phyloP scores from a whole-genome alignment of 2,113 vertebrate species.

The Connochaetes taurinus region DNA sequence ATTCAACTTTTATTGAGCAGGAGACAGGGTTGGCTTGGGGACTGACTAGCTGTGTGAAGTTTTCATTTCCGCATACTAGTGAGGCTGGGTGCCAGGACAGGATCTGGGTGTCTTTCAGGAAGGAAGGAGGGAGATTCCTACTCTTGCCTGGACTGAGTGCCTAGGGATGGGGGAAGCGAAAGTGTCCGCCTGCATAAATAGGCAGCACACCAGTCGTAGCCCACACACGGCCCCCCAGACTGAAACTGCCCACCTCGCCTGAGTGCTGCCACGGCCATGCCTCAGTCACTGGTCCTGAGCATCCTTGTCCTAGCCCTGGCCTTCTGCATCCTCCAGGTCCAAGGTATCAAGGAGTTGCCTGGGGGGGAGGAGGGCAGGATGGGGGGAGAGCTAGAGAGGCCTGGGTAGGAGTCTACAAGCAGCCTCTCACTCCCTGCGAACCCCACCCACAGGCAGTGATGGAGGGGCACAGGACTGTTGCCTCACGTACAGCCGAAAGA shows the following conservation, averaged over 20 bases:
- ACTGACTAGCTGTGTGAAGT: neutral
- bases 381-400: neutral
- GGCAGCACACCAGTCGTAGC: conserved; percentile 24
- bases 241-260: neutral
- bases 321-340: conserved; percentile 39
- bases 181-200: conserved; percentile 59
- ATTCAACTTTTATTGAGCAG: neutral
- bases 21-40: neutral
- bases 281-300: conserved; percentile 33
- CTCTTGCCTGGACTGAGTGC: neutral
- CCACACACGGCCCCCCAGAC: conserved; percentile 46
- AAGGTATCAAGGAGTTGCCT: conserved; percentile 53
- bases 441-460: conserved; percentile 65
- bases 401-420: neutral
- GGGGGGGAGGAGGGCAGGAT: neutral
- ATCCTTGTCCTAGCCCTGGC: conserved; percentile 50
- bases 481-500: conserved; percentile 54
- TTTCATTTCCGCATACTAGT: neutral
- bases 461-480: conserved; percentile 74
- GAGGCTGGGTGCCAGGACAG: neutral
- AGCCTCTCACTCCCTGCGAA: neutral
- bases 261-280: conserved; percentile 24
- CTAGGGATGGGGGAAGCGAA: conserved; percentile 43
- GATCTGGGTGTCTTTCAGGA: conserved; percentile 30
- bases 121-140: conserved; percentile 37